These are phyloP conservation scores for Euglossa dilemma DNA, from an alignment of 1,140 invertebrate species.

Conservation along the genomic window DNA sequence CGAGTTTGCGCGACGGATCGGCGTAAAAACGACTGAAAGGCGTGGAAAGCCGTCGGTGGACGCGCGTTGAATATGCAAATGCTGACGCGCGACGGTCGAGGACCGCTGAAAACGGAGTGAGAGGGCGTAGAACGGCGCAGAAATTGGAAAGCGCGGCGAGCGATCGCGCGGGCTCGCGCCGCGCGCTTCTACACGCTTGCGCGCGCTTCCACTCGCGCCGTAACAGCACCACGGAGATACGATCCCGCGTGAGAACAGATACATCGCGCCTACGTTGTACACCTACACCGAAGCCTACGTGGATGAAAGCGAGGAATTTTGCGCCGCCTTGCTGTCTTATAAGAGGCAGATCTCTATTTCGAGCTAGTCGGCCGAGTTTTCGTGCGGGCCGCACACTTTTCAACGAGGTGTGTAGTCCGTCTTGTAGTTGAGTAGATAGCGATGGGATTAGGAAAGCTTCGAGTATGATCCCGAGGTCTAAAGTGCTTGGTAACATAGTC, in stretches of 20 bases:
- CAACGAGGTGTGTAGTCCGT: no score
- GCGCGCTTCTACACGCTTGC: neutral
- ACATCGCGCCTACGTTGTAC: constrained; percentile 73
- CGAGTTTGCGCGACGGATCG: neutral
- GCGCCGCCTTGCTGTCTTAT: neutral
- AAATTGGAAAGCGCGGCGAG: constrained; percentile 55
- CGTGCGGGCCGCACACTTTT: neutral
- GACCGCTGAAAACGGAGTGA: constrained; percentile 39
- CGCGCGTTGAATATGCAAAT: constrained; percentile 59
- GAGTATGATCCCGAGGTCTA: no score
- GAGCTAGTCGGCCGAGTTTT: neutral
- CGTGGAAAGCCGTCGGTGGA: constrained; percentile 44
- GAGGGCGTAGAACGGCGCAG: constrained; percentile 43
- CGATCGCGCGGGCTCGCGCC: constrained; percentile 10
- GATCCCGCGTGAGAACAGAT: constrained; percentile 64
- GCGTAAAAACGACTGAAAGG: constrained; percentile 37
- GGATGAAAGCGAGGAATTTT: constrained; percentile 4
- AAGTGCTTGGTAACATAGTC: no score
- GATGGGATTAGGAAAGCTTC: no score
- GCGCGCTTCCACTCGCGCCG: constrained; percentile 10
- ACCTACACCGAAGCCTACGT: constrained; percentile 68
- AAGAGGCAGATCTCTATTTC: constrained; percentile 12
- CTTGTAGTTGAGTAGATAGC: no score
- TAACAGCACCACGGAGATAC: constrained; percentile 41
- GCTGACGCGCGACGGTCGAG: constrained; percentile 3